phyloP scores from a whole-genome alignment of 2,888 invertebrate species.

The Apamea epomidion region DNA sequence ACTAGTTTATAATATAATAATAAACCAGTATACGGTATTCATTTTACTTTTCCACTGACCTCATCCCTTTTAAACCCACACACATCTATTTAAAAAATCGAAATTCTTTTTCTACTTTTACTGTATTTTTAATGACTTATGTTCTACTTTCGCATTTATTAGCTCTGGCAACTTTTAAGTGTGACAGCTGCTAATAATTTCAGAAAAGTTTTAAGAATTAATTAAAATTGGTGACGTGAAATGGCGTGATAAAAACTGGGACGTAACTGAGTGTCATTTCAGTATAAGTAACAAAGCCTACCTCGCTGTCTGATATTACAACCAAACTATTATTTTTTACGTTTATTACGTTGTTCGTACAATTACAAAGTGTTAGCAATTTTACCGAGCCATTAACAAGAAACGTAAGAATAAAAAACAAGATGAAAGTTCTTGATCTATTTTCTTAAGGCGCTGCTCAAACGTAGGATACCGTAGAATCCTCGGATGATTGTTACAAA shows the following conservation, averaged over 20 bases:
- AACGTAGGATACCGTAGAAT: neutral
- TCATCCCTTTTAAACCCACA: too few relatives aligned
- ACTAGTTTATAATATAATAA: too few relatives aligned
- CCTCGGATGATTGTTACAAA: neutral
- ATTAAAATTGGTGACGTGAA: neutral
- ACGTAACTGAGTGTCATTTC: neutral
- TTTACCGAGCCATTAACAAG: neutral
- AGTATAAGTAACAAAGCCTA: neutral
- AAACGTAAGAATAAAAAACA: slow-evolving; percentile 12
- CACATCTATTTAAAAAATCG: neutral
- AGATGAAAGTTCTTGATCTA: slow-evolving; percentile 12
- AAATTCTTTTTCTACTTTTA: neutral
- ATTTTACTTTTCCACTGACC: too few relatives aligned
- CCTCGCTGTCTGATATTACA: neutral
- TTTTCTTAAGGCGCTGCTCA: neutral
- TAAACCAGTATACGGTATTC: too few relatives aligned
- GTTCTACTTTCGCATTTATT: neutral
- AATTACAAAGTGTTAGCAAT: neutral
- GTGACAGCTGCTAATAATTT: slow-evolving; percentile 30
- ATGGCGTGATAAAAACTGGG: neutral
- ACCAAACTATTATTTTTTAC: neutral
- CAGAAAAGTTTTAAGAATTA: slow-evolving; percentile 7
- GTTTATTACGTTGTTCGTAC: neutral
- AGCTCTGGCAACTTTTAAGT: slow-evolving; percentile 10
- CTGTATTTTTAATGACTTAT: neutral